A percentile compares a stretch with the other conserved stretches of the same genome.
These are phyloP conservation scores for Chloromyia formosa DNA, from an alignment of 2,888 invertebrate genomes.

Conservation along the genomic window DNA sequence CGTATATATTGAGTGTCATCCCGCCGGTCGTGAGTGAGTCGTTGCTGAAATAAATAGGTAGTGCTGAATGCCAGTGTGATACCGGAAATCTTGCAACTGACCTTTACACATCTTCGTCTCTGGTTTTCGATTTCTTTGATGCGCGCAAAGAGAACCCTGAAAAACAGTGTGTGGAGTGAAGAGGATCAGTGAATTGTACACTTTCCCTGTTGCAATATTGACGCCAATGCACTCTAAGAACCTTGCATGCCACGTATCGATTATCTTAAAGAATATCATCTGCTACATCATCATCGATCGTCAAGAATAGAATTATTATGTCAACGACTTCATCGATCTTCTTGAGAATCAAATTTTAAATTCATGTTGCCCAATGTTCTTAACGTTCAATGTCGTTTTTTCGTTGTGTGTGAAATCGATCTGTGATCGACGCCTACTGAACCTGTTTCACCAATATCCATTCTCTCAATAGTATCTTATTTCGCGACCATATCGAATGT, in stretches of 20 bases:
- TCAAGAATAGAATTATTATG: constrained; percentile 14
- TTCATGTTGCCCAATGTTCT: background rate
- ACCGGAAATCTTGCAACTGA: too few relatives aligned
- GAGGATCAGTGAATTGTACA: too few relatives aligned
- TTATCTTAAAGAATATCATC: background rate
- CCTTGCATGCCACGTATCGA: constrained; percentile 28
- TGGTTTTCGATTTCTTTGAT: too few relatives aligned
- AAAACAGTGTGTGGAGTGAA: too few relatives aligned
- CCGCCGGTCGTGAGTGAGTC: too few relatives aligned
- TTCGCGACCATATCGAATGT: constrained; percentile 26
- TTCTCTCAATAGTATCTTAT: constrained; percentile 12
- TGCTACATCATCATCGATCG: constrained; percentile 6
- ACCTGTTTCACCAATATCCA: constrained; percentile 28
- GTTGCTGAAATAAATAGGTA: too few relatives aligned
- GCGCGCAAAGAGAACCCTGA: too few relatives aligned
- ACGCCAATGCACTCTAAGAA: background rate
- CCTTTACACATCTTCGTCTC: too few relatives aligned
- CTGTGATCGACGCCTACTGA: constrained; percentile 39
- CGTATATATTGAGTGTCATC: too few relatives aligned
- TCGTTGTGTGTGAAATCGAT: constrained; percentile 29
- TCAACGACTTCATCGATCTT: constrained; percentile 20
- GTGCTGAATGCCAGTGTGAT: too few relatives aligned
- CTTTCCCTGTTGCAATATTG: too few relatives aligned
- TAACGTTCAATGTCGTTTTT: constrained; percentile 10
- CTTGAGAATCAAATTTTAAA: background rate